Percentiles rank a stretch among this genome's conserved stretches.
These are phyloP conservation scores for Tanytarsus gracilentus DNA, from an alignment of 2,888 invertebrate genomes.

Conservation along the genomic window DNA sequence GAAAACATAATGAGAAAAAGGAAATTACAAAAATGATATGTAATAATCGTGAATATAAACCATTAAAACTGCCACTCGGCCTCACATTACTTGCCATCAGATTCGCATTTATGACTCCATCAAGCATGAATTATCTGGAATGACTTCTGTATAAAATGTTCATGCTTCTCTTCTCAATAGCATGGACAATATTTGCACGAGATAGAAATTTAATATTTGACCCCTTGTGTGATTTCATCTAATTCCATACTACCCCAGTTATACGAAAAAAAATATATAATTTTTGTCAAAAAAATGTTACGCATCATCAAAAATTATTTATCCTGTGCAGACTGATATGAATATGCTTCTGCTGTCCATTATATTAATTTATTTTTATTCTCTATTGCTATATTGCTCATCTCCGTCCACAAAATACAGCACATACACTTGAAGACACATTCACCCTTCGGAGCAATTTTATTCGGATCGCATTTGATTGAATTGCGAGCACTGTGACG, in stretches of 20 bases:
- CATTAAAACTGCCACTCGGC: background rate
- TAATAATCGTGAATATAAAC: conserved; percentile 24
- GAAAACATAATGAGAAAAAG: too few species aligned
- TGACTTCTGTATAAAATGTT: conserved; percentile 6
- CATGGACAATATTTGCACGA: conserved; percentile 1
- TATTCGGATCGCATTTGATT: background rate
- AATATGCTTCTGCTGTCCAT: conserved; percentile 26
- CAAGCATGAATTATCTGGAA: conserved; percentile 24
- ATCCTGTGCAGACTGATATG: conserved; percentile 18
- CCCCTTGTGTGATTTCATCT: background rate
- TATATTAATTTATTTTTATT: conserved; percentile 25
- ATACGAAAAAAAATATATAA: background rate
- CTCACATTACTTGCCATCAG: conserved; percentile 13
- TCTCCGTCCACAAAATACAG: background rate
- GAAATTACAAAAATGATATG: background rate
- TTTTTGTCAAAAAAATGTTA: conserved; percentile 15
- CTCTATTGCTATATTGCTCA: too few species aligned
- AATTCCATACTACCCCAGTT: conserved; percentile 17
- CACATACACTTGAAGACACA: background rate
- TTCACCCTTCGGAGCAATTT: background rate
- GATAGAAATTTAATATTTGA: conserved; percentile 23
- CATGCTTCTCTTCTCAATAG: background rate
- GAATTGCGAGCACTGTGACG: background rate
- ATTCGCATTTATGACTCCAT: conserved; percentile 24
- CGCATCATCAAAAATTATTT: conserved; percentile 29